These are phyloP conservation scores for Crepidodera aurea DNA, from an alignment of 2,888 invertebrate genomes.

Conservation along the genomic window DNA sequence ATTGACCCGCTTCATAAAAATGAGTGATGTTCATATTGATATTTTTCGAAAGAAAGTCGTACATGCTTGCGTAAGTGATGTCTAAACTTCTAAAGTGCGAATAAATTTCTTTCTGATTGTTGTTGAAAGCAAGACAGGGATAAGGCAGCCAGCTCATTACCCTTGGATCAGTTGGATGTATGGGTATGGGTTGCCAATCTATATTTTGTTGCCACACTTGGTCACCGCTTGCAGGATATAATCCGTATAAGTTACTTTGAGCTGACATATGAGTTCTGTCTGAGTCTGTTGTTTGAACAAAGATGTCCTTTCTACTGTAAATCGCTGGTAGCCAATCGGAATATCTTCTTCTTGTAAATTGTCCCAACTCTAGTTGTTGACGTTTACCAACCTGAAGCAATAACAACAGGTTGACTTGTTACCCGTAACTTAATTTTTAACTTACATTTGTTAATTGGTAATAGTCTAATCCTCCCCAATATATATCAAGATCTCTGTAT, in stretches of 20 bases:
- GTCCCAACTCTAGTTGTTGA: constrained; percentile 76
- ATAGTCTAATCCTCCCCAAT: constrained; percentile 55
- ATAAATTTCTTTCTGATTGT: background rate
- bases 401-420: background rate
- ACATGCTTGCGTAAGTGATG: constrained; percentile 66
- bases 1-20: constrained; percentile 58
- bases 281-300: constrained; percentile 76
- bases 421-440: background rate
- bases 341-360: constrained; percentile 76
- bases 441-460: constrained; percentile 36
- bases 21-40: constrained; percentile 67
- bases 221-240: constrained; percentile 68
- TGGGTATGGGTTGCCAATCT: constrained; percentile 77
- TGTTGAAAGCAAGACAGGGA: constrained; percentile 10
- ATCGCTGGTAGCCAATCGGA: constrained; percentile 63
- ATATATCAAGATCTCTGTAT: constrained; percentile 23
- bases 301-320: constrained; percentile 65
- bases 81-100: constrained; percentile 58
- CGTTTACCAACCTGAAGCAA: constrained; percentile 65
- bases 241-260: constrained; percentile 75
- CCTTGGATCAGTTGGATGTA: constrained; percentile 69
- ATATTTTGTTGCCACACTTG: constrained; percentile 68
- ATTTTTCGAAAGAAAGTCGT: constrained; percentile 67
- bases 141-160: constrained; percentile 25
- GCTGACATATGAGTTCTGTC: constrained; percentile 89